These are phyloP conservation scores for Patella caerulea DNA, from an alignment of 2,888 invertebrate species.

Conservation along the genomic window DNA sequence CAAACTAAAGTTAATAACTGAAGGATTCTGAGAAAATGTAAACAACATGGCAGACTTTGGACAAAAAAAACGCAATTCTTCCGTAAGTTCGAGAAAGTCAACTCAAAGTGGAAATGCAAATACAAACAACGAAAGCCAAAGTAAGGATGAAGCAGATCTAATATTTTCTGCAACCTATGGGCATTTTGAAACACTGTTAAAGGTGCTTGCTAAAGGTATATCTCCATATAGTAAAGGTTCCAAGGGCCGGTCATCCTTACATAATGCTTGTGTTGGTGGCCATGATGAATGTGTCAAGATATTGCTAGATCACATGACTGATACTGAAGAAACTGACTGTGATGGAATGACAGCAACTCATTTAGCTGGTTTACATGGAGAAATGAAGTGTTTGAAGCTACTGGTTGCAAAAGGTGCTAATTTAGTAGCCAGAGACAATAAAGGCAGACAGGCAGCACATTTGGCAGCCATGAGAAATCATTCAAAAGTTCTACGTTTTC, in stretches of 20 bases:
- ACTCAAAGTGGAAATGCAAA: not conserved
- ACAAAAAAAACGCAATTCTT: too few species aligned
- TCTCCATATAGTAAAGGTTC: conserved; percentile 55
- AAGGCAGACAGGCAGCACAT: conserved; percentile 65
- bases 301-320: conserved; percentile 57
- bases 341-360: conserved; percentile 68
- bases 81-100: not conserved
- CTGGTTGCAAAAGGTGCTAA: conserved; percentile 63
- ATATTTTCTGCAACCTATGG: not conserved
- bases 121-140: too few species aligned
- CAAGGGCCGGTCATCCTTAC: conserved; percentile 64
- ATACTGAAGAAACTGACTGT: conserved; percentile 60
- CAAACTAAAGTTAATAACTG: too few species aligned
- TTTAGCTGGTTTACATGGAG: conserved; percentile 68
- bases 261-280: conserved; percentile 69
- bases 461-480: conserved; percentile 68
- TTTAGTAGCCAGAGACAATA: conserved; percentile 58
- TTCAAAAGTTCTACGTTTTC: conserved; percentile 57
- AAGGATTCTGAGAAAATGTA: not conserved
- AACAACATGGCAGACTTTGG: not conserved
- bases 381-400: conserved; percentile 60
- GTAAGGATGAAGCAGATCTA: not conserved
- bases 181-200: not conserved
- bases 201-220: conserved; percentile 49
- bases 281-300: conserved; percentile 56